Conservation (phyloP, 2,113 vertebrate species). For the Hemichromis elongatus region DNA sequence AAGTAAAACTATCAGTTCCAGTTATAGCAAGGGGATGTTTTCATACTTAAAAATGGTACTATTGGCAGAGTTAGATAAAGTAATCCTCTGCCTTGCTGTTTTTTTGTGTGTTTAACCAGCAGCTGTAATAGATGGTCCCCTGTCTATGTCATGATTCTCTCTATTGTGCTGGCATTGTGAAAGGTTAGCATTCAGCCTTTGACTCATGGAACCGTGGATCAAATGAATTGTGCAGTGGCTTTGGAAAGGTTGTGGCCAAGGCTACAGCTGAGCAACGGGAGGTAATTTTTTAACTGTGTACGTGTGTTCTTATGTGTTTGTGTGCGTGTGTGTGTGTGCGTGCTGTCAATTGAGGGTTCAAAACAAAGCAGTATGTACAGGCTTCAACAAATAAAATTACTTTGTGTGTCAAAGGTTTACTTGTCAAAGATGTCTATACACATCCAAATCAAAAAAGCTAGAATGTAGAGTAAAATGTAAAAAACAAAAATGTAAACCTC, state of each 20-base stretch:
- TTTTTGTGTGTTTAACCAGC: constrained; percentile 18
- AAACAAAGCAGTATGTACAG: background rate
- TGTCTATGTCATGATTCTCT: constrained; percentile 19
- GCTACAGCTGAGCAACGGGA: background rate
- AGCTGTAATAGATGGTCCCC: constrained; percentile 23
- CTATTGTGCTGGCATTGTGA: constrained; percentile 28
- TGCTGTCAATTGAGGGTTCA: background rate
- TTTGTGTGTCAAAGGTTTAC: background rate
- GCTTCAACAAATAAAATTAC: background rate
- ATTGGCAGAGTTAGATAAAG: background rate
- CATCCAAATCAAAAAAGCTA: background rate
- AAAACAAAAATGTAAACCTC: background rate
- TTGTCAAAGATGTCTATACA: background rate
- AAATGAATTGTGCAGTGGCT: constrained; percentile 45
- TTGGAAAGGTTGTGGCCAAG: constrained; percentile 42
- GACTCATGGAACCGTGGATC: constrained; percentile 46
- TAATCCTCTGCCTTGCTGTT: background rate
- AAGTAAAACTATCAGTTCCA: background rate
- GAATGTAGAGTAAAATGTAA: background rate
- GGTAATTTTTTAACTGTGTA: background rate
- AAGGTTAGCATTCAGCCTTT: constrained; percentile 49
- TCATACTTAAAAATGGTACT: background rate
- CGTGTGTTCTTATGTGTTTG: background rate
- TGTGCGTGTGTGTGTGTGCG: background rate
- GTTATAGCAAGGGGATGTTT: background rate